Evolutionary conservation across 2,113 vertebrate species (phyloP), one percentile per base, ranked within the genome.

Genomic region (Micronycteris hirsuta): DNA sequence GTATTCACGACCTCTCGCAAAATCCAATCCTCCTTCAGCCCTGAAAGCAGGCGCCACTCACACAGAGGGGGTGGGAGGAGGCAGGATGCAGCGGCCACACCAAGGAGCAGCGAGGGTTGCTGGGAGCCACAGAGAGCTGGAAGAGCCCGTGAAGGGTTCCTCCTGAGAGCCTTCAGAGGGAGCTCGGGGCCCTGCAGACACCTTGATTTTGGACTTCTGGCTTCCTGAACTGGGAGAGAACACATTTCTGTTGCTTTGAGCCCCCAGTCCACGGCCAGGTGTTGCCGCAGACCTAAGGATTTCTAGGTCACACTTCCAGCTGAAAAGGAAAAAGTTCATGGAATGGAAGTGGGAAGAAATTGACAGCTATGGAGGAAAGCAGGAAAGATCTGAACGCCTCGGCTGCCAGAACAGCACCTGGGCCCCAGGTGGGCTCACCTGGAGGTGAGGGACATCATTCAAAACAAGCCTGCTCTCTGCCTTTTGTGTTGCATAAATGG

Each of bases 1-100:
- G 4, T 2, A 3, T 7, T 24, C 4, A 8, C 7, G 7, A 1
- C 17, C 28, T 26, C 61, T 20, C 74, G n/a, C 1, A 28, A 47
- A 7, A 58, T 10, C 67, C 58, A 58, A 58, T 47, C 87, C 4
- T 9, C 47, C 20, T 12, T 2, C 38, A 4, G 58, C 58, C 17
- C 54, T 10, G 17, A 0, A 14, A 49, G 36, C 6, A 11, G 28
- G n/a, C 0, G 5, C n/a, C 8, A 6, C 77, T 56, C 77, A 26
- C 52, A 33, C 38, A 20, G 1, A 0, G 20, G 9, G 63, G 49
- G 0, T 5, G 19, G 54, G 54, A 2, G 54, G 56, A 8, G 52
- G 52, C 17, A 6, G 52, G 52, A 49, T 5, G 45, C 26, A 15
- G 36, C 54, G 10, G 10, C 16, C 47, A 2, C 28, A 33, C 14